Base-by-base conservation (phyloP, 2,888 invertebrate genomes). In the Melinaea menophilus region DNA sequence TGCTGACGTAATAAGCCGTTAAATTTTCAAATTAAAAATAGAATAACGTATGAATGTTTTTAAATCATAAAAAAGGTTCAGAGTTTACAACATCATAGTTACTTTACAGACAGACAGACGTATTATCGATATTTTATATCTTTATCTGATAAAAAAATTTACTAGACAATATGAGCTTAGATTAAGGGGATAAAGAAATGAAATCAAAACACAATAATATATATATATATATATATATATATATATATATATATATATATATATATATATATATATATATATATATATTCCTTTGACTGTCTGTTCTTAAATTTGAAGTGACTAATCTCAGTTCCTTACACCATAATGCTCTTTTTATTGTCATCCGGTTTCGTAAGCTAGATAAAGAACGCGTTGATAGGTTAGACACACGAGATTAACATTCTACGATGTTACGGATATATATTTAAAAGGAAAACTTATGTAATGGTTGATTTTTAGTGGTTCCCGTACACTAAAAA, bases 351-450 rank as follows among this genome's bases (percentile, higher is more conserved):
- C 72, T 76, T 75, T 75, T 78, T 81, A 81, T 74, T 77, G 76
- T 74, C 75, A 72, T 83, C 85, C 83, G 83, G 76, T 81, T 78
- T 79, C 79, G 77, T 79, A 80, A 83, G 69, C 61, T 62, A 64
- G 69, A 72, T 67, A 67, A 70, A 67, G 62, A 63, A 67, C 51
- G 61, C 62, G 59, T 59, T 60, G 63, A 62, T 61, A 66, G 35
- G 57, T 61, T 65, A 35, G 63, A 41, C 63, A 62, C 63, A 64
- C 57, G 63, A 60, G 55, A 67, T 58, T 62, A 62, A 65, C 51
- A 56, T 62, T 61, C 62, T 46, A 46, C 51, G 56, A 54, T 55
- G 45, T 12, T 31, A 46, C 34, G 51, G 34, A 58, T 65, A 58
- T 41, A 3, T 22, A 46, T 55, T 64, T 62, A 58, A 61, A 55